Evolutionary conservation across 2,888 invertebrate species (phyloP).

Genomic region (Meandrusa payeni): DNA sequence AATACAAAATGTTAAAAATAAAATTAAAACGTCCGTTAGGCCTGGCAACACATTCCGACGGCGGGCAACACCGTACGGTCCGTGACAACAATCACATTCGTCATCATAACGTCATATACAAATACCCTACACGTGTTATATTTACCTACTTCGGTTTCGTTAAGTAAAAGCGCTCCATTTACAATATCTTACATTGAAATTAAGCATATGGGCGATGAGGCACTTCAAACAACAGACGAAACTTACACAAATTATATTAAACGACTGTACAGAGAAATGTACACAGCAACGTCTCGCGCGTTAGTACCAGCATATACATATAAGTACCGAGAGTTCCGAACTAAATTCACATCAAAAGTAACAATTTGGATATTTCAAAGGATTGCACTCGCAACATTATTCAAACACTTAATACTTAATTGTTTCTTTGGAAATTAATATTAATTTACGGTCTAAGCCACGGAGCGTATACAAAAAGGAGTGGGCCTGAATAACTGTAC

Average conservation of each 20-base stretch:
- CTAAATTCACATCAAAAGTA: slow-evolving; percentile 49
- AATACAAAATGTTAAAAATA: slow-evolving; percentile 46
- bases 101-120: slow-evolving; percentile 49
- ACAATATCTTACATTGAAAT: slow-evolving; percentile 71
- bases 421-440: slow-evolving; percentile 69
- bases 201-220: slow-evolving; percentile 68
- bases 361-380: slow-evolving; percentile 44
- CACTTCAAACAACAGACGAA: slow-evolving; percentile 69
- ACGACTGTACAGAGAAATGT: slow-evolving; percentile 54
- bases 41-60: slow-evolving; percentile 31
- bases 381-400: slow-evolving; percentile 61
- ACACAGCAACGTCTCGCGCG: slow-evolving; percentile 37
- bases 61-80: slow-evolving; percentile 21
- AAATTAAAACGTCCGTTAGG: slow-evolving; percentile 55
- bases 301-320: slow-evolving; percentile 61
- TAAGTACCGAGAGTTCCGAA: slow-evolving; percentile 47
- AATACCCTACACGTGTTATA: slow-evolving; percentile 51
- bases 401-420: slow-evolving; percentile 59
- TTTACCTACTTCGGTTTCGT: slow-evolving; percentile 67
- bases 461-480: too few species aligned
- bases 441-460: slow-evolving; percentile 57
- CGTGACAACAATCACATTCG: slow-evolving; percentile 51
- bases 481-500: too few species aligned
- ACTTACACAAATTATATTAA: slow-evolving; percentile 54
- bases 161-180: slow-evolving; percentile 60